phyloP scores from a whole-genome alignment of 2,797 vertebrate genomes.

The Lagorchestes hirsutus region DNA sequence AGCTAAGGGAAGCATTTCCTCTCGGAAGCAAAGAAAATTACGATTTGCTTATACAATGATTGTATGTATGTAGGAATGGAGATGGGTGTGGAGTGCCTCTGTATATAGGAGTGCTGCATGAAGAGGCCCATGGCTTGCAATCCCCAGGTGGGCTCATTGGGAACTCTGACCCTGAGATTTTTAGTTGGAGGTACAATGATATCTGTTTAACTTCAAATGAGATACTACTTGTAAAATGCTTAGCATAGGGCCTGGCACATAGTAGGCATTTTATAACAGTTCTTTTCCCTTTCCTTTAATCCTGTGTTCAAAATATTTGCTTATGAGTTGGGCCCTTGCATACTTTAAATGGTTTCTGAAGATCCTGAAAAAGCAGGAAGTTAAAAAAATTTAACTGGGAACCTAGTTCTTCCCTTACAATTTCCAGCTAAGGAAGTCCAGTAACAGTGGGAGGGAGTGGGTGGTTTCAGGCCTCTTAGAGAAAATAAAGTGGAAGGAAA shows the following conservation, averaged over 20 bases:
- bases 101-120: slow-evolving; percentile 15
- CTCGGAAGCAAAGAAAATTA: slow-evolving; percentile 51
- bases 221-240: background rate
- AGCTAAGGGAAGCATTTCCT: slow-evolving; percentile 64
- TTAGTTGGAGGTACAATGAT: slow-evolving; percentile 27
- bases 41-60: background rate
- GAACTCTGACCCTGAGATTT: slow-evolving; percentile 35
- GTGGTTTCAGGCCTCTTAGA: background rate
- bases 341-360: background rate
- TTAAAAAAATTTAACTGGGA: background rate
- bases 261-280: background rate
- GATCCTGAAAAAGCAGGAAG: background rate
- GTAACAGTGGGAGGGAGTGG: background rate
- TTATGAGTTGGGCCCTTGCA: background rate
- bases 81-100: background rate
- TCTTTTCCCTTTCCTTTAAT: background rate
- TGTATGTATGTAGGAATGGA: background rate
- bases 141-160: background rate
- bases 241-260: background rate
- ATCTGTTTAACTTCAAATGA: slow-evolving; percentile 1
- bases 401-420: background rate
- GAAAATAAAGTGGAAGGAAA: background rate
- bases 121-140: slow-evolving; percentile 7
- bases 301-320: background rate
- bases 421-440: background rate